Evolutionary conservation across 2,888 invertebrate species (phyloP), one percentile per base, ranked within the genome.

Genomic region (Sylvicola cinctus): DNA sequence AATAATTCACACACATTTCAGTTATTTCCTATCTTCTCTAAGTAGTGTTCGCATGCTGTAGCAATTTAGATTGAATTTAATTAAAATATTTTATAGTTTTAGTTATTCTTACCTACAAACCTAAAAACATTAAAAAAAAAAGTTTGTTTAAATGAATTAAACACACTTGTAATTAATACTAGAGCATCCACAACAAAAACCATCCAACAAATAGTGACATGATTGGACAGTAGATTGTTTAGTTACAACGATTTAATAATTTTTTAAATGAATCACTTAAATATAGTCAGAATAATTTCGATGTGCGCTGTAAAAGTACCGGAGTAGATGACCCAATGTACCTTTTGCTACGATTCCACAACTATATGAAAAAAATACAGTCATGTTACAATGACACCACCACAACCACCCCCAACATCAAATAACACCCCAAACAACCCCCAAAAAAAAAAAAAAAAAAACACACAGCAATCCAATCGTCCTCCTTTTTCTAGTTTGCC

Each of bases 241-340:
- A 20, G 20, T 20, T 20, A 8, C 4, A 20, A 20, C 8, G 11
- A 25, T 32, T 25, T 25, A 17, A 31, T 23, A 25, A 25, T 10
- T 23, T 30, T 15, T 32, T 17, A 16, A 31, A 32, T 14, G 11
- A 32, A 32, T 23, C 13, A 10, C 11, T 4, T 32, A 13, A 17
- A 32, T 17, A 13, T 23, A 32, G 32, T 32, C 20, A 20, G 20
- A 20, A 20, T 20, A 20, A 20, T 20, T 20, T 20, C 32, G 25
- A 32, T 32, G 32, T 32, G 32, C 31, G n/a, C 20, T 20, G 20
- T 20, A 20, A 30, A 35, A 32, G 23, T 29, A 36, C 38, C 38
- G 36, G 38, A 37, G 37, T 39, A 39, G 37, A 38, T 12, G 34
- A 32, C 32, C 37, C 23, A 29, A 31, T 34, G 15, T n/a, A 34